These are phyloP conservation scores for Frankliniella fusca DNA, from an alignment of 2,888 invertebrate species.

Conservation along the genomic window DNA sequence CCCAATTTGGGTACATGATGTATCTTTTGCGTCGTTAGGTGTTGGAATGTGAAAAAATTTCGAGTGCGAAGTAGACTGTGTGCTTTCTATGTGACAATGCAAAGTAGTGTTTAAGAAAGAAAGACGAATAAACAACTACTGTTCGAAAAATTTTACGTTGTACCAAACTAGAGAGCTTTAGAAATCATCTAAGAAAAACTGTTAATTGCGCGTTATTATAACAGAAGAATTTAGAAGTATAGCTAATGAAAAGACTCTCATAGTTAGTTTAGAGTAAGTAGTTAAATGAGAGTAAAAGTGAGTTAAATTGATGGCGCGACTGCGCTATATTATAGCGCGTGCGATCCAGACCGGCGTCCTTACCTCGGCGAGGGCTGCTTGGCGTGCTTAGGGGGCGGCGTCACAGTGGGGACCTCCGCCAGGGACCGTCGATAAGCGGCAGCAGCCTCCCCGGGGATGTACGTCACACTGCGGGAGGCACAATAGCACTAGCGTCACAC, in stretches of 20 bases:
- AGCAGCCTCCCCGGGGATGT: conserved; percentile 55
- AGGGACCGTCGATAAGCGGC: conserved; percentile 49
- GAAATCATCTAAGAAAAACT: neutral
- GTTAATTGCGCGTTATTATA: neutral
- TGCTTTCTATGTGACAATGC: neutral
- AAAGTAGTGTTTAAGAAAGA: neutral
- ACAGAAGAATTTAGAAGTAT: too few species aligned
- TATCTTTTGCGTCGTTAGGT: too few species aligned
- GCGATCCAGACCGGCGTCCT: conserved; percentile 7
- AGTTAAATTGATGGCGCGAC: too few species aligned
- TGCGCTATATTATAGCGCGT: too few species aligned
- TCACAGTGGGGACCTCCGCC: conserved; percentile 40
- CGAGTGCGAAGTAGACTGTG: too few species aligned
- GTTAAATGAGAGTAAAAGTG: too few species aligned
- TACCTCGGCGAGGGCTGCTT: conserved; percentile 42
- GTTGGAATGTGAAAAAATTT: too few species aligned
- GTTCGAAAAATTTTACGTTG: too few species aligned
- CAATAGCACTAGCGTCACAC: neutral
- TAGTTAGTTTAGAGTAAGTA: too few species aligned
- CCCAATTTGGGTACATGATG: too few species aligned
- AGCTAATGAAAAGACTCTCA: neutral
- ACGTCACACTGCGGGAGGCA: conserved; percentile 51
- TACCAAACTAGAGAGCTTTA: too few species aligned
- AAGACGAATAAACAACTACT: neutral
- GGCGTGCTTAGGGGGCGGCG: conserved; percentile 36